Conservation (phyloP, 2,113 vertebrate species). For the Sander vitreus region DNA sequence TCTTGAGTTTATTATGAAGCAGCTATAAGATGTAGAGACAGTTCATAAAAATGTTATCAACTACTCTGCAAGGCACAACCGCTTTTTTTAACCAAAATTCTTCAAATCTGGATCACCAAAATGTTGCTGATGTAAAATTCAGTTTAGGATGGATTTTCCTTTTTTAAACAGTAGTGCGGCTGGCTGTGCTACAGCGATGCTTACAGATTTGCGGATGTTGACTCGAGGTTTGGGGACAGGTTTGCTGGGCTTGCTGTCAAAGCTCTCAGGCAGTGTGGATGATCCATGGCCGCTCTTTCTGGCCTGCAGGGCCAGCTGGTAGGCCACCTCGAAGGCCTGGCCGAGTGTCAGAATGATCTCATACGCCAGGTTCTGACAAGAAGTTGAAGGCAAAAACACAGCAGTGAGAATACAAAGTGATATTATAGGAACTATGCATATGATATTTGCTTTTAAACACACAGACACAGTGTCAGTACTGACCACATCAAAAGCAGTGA, state of each 20-base stretch:
- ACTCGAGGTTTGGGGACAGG: conserved; percentile 97
- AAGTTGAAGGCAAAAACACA: not conserved
- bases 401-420: not conserved
- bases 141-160: conserved; percentile 52
- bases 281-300: conserved; percentile 95
- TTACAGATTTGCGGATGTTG: conserved; percentile 99
- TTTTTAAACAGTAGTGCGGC: not conserved
- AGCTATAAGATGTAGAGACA: not conserved
- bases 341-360: conserved; percentile 99
- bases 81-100: not conserved
- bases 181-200: conserved; percentile 60
- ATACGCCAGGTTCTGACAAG: conserved; percentile 94
- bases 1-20: not conserved
- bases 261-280: conserved; percentile 97
- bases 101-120: not conserved
- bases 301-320: conserved; percentile 97
- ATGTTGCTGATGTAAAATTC: not conserved
- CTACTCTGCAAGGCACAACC: not conserved
- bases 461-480: conserved; percentile 73
- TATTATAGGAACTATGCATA: fast-evolving
- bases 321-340: conserved; percentile 99
- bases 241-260: conserved; percentile 97
- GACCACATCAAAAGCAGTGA: conserved; percentile 99
- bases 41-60: not conserved
- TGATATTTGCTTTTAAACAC: not conserved